Evolutionary conservation across 2,113 vertebrate species (phyloP), one percentile per base, ranked within the genome.

Genomic region (Leucoraja erinaceus): DNA sequence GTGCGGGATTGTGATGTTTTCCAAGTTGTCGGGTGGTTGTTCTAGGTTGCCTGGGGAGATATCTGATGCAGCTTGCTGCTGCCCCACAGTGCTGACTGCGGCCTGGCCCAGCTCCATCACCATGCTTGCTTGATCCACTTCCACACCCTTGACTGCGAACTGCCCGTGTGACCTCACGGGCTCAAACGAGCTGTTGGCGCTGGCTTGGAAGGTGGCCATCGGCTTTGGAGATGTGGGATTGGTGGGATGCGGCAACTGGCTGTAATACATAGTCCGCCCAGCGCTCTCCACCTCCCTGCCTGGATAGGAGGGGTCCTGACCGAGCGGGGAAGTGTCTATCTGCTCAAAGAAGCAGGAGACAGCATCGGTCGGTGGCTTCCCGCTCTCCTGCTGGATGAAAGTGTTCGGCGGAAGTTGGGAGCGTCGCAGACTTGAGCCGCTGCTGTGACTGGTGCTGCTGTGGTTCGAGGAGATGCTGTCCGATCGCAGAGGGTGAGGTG

Each of bases 141-240:
- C 98, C 2, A 95, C 78, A 8, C 97, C 96, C 93, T 97, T 98
- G 38, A 98, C 95, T 2, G 97, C 98, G 11, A 98, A 95, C 38
- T 74, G 90, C 0, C 96, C 94, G 5, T 98, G 97, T 1, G 98
- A 97, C 28, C 97, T 97, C 79, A 99, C 99, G 0, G 98, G 99
- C 93, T 99, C 98, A 74, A 99, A 99, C 18, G 98, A 99, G 94
- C 98, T 99, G 94, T 99, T 99, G 56, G 97, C 97, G 93, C 99
- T 99, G 20, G 98, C 97, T 94, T 99, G 98, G 94, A 99, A 99
- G 4, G 97, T 94, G 22, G 98, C 98, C 0, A 96, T 98, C 3
- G 98, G 98, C 93, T 99, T 99, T 0, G 98, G 99, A n/a, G 98
- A 98, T 92, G 98, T 99, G 0, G 98, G 98, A 22, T 98, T 98